Conservation (phyloP, 2,888 invertebrate species). For the Tetheella fluctuosa region DNA sequence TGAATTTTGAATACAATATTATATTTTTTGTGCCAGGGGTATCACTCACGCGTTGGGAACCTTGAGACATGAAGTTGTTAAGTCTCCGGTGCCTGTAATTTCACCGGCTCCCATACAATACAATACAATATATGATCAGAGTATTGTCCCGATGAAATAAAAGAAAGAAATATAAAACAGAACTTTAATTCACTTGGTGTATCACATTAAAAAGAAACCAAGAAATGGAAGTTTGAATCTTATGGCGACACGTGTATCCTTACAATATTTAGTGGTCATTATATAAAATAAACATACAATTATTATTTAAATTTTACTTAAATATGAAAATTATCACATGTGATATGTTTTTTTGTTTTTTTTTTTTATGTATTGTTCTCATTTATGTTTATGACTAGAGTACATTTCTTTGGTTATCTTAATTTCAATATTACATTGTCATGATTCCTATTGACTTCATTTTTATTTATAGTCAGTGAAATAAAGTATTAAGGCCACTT, state of each 20-base stretch:
- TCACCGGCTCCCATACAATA: too few relatives aligned
- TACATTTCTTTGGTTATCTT: not conserved
- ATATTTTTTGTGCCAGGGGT: too few relatives aligned
- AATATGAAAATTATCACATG: not conserved
- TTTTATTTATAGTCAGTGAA: too few relatives aligned
- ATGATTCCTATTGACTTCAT: not conserved
- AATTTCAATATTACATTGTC: not conserved
- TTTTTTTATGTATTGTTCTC: not conserved
- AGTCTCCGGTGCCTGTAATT: too few relatives aligned
- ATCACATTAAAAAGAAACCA: not conserved
- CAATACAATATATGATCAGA: too few relatives aligned
- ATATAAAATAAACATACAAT: too few relatives aligned
- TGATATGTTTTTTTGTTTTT: not conserved
- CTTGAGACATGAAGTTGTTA: too few relatives aligned
- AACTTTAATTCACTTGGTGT: constrained; percentile 4
- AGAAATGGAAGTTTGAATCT: not conserved
- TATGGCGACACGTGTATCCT: too few relatives aligned
- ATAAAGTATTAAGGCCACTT: too few relatives aligned
- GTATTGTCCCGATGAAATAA: not conserved
- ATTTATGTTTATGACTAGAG: not conserved
- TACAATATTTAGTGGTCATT: too few relatives aligned
- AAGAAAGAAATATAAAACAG: not conserved
- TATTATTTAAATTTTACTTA: not conserved
- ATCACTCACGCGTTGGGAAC: too few relatives aligned
- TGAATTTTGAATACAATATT: too few relatives aligned